These are phyloP conservation scores for Hybognathus amarus DNA, from an alignment of 2,797 vertebrate species.

Conservation along the genomic window DNA sequence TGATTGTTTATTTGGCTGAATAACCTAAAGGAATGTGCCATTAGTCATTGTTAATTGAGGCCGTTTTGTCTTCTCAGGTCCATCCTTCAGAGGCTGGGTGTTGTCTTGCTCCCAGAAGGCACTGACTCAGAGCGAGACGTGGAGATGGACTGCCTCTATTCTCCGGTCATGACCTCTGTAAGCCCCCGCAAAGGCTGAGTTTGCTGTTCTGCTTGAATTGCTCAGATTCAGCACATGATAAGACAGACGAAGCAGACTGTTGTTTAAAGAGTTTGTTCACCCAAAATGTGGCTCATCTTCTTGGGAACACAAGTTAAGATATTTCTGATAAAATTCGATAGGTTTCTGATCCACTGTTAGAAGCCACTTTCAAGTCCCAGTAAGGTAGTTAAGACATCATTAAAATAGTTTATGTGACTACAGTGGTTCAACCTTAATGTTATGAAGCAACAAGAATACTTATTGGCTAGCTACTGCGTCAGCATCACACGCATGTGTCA, in stretches of 20 bases:
- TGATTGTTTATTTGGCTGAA: conserved; percentile 31
- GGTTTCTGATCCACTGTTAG: no score
- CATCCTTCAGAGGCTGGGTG: conserved; percentile 75
- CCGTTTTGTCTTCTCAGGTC: conserved; percentile 62
- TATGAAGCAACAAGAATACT: no score
- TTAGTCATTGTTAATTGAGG: conserved; percentile 26
- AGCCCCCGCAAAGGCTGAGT: conserved; percentile 59
- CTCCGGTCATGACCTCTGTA: conserved; percentile 75
- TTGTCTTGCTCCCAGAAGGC: conserved; percentile 69
- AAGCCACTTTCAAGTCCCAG: no score
- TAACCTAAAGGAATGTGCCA: background rate
- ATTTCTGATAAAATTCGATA: no score
- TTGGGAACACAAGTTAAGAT: no score
- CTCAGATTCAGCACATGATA: conserved; percentile 19
- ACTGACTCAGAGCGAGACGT: conserved; percentile 67
- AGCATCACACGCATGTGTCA: no score
- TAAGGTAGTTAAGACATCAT: no score
- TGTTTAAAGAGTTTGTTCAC: background rate
- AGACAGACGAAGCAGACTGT: background rate
- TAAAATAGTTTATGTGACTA: no score
- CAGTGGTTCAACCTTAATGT: no score
- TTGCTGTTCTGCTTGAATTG: conserved; percentile 17
- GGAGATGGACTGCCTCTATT: conserved; percentile 68
- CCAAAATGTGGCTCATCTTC: no score
- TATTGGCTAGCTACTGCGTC: no score